Evolutionary conservation across 2,113 vertebrate species (phyloP).

Genomic region (Hipposideros armiger): DNA sequence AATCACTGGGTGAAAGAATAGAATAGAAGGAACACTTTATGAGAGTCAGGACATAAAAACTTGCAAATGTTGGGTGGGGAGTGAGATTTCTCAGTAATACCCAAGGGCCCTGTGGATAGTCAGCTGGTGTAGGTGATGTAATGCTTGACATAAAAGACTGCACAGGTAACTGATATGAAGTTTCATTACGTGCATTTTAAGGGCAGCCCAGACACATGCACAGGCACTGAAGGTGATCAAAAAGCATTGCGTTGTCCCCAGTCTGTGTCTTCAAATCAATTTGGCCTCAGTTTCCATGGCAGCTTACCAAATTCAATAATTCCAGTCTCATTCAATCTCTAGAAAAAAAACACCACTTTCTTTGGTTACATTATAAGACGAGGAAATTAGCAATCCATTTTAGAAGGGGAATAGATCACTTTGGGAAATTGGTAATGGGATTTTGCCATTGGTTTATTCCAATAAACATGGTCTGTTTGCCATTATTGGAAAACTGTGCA

Average conservation of each 20-base stretch:
- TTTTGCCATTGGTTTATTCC: constrained; percentile 31
- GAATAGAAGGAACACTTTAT: neutral
- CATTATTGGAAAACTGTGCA: neutral
- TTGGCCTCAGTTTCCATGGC: constrained; percentile 6
- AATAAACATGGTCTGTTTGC: constrained; percentile 39
- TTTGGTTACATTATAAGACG: neutral
- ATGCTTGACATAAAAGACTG: neutral
- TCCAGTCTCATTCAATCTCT: constrained; percentile 42
- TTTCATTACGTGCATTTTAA: neutral
- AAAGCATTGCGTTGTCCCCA: neutral
- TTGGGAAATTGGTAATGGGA: neutral
- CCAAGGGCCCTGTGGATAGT: neutral
- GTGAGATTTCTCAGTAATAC: constrained; percentile 6
- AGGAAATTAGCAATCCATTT: constrained; percentile 45
- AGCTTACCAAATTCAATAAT: constrained; percentile 29
- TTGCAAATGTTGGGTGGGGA: neutral
- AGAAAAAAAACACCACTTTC: neutral
- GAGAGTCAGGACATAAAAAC: neutral
- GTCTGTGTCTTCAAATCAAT: neutral
- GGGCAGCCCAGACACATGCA: neutral
- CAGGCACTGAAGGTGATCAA: neutral
- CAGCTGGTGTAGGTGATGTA: neutral
- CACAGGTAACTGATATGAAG: neutral
- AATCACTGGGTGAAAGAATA: neutral
- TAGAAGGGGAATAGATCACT: neutral